phyloP scores from a whole-genome alignment of 2,797 vertebrate genomes.

The Acanthopagrus latus region DNA sequence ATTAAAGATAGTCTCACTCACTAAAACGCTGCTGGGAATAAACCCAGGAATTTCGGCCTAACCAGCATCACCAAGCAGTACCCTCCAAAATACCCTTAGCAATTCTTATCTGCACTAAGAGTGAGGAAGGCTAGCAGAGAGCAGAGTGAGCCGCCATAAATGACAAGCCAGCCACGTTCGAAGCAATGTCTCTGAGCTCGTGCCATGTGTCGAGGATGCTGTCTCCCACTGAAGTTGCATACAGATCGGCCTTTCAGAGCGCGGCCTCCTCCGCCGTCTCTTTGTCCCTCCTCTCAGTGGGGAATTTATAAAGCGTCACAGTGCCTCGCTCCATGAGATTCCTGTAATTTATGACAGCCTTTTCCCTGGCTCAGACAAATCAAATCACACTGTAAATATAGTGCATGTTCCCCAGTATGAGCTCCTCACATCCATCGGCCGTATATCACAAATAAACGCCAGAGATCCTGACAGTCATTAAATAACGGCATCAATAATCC shows the following conservation, averaged over 20 bases:
- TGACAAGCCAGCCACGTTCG: conserved; percentile 61
- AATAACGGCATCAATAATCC: conserved; percentile 81
- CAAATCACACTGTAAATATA: conserved; percentile 82
- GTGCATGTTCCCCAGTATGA: conserved; percentile 74
- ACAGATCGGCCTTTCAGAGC: conserved; percentile 71
- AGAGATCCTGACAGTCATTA: conserved; percentile 75
- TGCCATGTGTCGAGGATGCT: conserved; percentile 72
- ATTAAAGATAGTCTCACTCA: conserved; percentile 50
- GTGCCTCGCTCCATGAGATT: conserved; percentile 68
- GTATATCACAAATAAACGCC: conserved; percentile 73
- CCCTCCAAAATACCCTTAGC: conserved; percentile 37
- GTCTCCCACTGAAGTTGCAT: conserved; percentile 70
- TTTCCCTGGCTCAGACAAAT: conserved; percentile 78
- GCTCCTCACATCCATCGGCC: conserved; percentile 51
- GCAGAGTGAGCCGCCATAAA: conserved; percentile 52
- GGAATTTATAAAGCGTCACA: conserved; percentile 71
- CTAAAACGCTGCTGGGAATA: conserved; percentile 34
- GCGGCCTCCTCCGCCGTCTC: conserved; percentile 61
- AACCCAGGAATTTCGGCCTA: conserved; percentile 22
- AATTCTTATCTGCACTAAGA: conserved; percentile 30
- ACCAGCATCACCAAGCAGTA: conserved; percentile 26
- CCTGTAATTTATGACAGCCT: conserved; percentile 78
- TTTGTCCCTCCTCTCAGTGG: conserved; percentile 66
- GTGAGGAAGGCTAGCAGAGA: conserved; percentile 45
- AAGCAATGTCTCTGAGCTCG: conserved; percentile 68